Evolutionary conservation across 2,797 vertebrate species (phyloP).

Genomic region (Onychomys arenicola): DNA sequence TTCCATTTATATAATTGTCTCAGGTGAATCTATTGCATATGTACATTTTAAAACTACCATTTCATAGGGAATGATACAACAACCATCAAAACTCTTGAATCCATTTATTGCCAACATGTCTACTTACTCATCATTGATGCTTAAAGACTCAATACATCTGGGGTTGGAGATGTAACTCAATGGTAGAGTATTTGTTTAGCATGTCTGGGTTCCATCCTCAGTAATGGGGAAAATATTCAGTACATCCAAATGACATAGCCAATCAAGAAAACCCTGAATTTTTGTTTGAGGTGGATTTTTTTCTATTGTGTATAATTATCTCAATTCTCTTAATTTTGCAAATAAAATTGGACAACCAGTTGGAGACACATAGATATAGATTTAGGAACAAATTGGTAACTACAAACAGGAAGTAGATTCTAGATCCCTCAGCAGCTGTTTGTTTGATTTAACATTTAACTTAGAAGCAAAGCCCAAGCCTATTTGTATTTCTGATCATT

Average conservation of each 20-base stretch:
- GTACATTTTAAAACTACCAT: constrained; percentile 11
- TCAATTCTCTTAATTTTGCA: constrained; percentile 59
- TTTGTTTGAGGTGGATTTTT: constrained; percentile 25
- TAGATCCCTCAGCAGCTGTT: constrained; percentile 63
- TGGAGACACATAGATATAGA: constrained; percentile 15
- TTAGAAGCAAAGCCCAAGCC: constrained; percentile 59
- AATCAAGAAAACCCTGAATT: constrained; percentile 45
- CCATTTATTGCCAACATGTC: constrained; percentile 11
- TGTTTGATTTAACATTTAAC: constrained; percentile 73
- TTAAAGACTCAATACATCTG: constrained; percentile 20
- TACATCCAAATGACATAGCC: neutral
- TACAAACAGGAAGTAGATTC: constrained; percentile 55
- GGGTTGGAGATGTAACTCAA: neutral
- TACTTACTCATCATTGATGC: neutral
- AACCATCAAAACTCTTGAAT: constrained; percentile 17
- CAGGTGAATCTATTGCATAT: constrained; percentile 15
- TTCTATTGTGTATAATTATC: neutral
- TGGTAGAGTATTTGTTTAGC: neutral
- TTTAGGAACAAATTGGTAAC: constrained; percentile 39
- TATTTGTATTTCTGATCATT: constrained; percentile 72
- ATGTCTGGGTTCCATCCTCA: neutral
- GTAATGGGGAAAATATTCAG: neutral
- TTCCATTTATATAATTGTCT: neutral
- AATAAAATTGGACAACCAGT: constrained; percentile 7
- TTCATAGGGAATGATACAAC: constrained; percentile 31